Evolutionary conservation across 1,140 invertebrate species (phyloP), one percentile per base, ranked within the genome.

Genomic region (Neotoxoptera formosana): DNA sequence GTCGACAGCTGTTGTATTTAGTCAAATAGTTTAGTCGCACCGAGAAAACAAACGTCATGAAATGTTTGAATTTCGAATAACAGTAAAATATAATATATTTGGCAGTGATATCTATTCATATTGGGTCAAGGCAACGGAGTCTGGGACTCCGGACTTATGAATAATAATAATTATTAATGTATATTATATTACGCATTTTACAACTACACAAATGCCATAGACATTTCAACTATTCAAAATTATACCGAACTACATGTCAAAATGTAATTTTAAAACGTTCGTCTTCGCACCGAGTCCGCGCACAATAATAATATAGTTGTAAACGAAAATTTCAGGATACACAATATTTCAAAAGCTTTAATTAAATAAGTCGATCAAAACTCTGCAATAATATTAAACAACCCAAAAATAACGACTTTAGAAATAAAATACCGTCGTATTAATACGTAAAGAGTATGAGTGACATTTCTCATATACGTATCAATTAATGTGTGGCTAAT

Each of bases 51-150:
- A 76, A 76, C 60, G 14, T 76, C 17, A 76, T 76, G n/a, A 76
- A 76, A 76, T n/a, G 11, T 67, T 67, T 84, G 4, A 88, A 51
- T 88, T 88, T 88, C 23, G 20, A 51, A 53, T 51, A 51, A 51
- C 47, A n/a, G 47, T 51, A 51, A 88, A 88, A 89, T 56, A 41
- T 41, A 41, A 41, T 41, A 56, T 17, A 53, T 89, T 89, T 56
- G 51, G 48, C 87, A 56, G 34, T 89, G 87, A 89, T 89, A 45
- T 88, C 47, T 88, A 53, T 88, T 89, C 41, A 89, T 89, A 89
- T 89, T 56, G 17, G 87, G 87, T 89, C 87, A 89, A 89, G 87
- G 87, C 48, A 47, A 34, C 34, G 0, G 0, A 14, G 17, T 56
- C n/a, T 25, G 87, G 21, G 48, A 56, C 48, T 14, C 36, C 53